Evolutionary conservation across 2,888 invertebrate species (phyloP).

Genomic region (Melolontha melolontha): DNA sequence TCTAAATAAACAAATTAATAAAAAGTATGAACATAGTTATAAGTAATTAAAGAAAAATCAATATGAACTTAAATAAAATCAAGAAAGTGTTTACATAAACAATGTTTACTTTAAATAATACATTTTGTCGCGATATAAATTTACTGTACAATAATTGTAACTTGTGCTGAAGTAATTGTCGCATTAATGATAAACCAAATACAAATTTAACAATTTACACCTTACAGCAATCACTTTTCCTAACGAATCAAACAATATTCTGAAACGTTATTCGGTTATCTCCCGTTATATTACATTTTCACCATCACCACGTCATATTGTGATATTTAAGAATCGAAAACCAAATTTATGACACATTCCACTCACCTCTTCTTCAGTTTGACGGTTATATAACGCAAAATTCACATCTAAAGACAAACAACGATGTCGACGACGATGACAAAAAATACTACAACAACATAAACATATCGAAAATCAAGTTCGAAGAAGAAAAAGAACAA

Average conservation of each 20-base stretch:
- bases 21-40: too few species aligned
- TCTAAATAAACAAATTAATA: too few species aligned
- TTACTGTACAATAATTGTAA: not conserved
- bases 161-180: not conserved
- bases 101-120: not conserved
- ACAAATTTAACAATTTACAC: not conserved
- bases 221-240: not conserved
- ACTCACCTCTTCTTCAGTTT: conserved; percentile 38
- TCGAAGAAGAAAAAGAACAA: not conserved
- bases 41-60: too few species aligned
- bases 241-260: conserved; percentile 7
- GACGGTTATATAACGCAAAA: conserved; percentile 23
- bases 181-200: not conserved
- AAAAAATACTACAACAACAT: not conserved
- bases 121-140: not conserved
- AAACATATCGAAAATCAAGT: not conserved
- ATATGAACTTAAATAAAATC: too few species aligned
- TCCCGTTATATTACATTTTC: conserved; percentile 33
- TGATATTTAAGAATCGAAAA: not conserved
- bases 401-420: conserved; percentile 22
- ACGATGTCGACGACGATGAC: too few species aligned
- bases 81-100: not conserved
- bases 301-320: not conserved
- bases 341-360: not conserved
- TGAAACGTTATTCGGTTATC: conserved; percentile 19